These are phyloP conservation scores for Discoglossus pictus DNA, from an alignment of 2,797 vertebrate species.

Conservation along the genomic window DNA sequence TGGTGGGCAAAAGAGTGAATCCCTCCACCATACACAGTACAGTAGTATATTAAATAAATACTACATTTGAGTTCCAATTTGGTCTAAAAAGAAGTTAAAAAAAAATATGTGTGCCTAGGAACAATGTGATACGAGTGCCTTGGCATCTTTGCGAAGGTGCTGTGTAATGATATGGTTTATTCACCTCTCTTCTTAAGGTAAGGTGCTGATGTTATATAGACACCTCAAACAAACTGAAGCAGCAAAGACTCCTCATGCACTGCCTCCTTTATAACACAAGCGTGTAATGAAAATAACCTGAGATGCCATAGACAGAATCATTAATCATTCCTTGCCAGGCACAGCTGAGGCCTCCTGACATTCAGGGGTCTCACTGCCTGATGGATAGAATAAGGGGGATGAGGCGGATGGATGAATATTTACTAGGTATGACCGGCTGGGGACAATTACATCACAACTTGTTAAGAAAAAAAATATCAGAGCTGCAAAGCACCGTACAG, in stretches of 20 bases:
- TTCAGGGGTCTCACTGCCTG: neutral
- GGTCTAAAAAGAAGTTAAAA: too few species aligned
- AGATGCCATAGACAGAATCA: constrained; percentile 25
- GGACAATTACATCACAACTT: constrained; percentile 1
- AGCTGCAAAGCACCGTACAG: too few species aligned
- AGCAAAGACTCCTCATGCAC: neutral
- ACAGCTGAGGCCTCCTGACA: constrained; percentile 8
- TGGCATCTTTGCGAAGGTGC: neutral
- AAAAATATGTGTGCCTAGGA: too few species aligned
- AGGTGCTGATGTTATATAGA: neutral
- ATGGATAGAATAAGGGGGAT: constrained; percentile 10
- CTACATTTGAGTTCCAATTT: neutral
- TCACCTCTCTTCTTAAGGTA: neutral
- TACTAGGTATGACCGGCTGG: constrained; percentile 11
- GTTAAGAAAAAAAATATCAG: too few species aligned
- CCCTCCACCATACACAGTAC: too few species aligned
- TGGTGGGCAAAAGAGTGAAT: too few species aligned
- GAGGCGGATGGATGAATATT: constrained; percentile 10
- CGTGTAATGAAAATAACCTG: constrained; percentile 23
- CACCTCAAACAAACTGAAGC: neutral
- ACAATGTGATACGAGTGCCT: too few species aligned
- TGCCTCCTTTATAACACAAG: constrained; percentile 9
- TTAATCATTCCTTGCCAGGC: constrained; percentile 33
- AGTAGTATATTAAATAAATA: too few species aligned
- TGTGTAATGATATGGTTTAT: constrained; percentile 12